Base-by-base conservation (phyloP, 2,888 invertebrate genomes). In the Noctua janthe region DNA sequence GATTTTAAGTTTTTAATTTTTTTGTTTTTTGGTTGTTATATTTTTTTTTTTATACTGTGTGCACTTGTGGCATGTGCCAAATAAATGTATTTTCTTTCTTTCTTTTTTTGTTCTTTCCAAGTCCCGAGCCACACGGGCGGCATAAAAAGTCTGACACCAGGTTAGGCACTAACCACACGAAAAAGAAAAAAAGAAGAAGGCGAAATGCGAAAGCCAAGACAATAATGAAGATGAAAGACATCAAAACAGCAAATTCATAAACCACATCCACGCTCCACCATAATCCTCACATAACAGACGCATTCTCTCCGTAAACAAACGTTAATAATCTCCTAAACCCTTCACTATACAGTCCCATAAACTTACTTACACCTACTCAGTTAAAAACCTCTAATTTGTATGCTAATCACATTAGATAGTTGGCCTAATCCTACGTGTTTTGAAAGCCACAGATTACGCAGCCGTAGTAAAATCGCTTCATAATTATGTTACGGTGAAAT, bases 331-430 rank as follows among this genome's bases (percentile, higher is more conserved):
- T 89, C 35, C 11, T 80, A 86, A 89, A 87, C 87, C 88, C 85
- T 72, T 59, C 75, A 80, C 81, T 76, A 80, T 85, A 87, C 76
- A 87, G 2, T 67, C 69, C 78, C 87, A 89, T 91, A 89, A 91
- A 91, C 85, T 66, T 10, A 74, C 74, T 56, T 54, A 49, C 77
- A 59, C 66, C 69, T 82, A 78, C 75, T 62, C 74, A 80, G 87
- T 90, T 89, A 92, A 93, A 92, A 93, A 92, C 91, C 87, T 83
- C 87, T 91, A 90, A 93, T 94, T 93, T 93, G 92, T 93, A 93
- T 94, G 93, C 88, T 92, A 93, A 93, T 93, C 89, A 90, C 88
- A 91, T 91, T 90, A 91, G 89, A 91, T 92, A 91, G 91, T 93
- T 90, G 78, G 80, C 89, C 89, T 92, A 92, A 92, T 87, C 88